phyloP scores from a whole-genome alignment of 2,888 invertebrate species.

The Acrobasis repandana region DNA sequence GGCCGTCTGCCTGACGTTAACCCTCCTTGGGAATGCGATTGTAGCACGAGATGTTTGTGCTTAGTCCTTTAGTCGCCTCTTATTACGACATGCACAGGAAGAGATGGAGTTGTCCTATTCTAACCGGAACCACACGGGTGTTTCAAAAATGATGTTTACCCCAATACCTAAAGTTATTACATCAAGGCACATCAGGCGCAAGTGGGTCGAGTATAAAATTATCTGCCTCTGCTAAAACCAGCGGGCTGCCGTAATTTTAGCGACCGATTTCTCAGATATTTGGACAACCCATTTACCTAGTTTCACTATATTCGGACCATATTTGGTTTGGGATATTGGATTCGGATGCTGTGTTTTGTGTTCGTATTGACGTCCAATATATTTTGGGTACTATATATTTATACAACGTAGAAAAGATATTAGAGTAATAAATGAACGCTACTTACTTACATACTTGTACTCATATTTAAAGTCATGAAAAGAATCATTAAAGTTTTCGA shows the following conservation, averaged over 20 bases:
- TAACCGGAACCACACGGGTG: no score
- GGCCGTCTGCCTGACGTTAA: no score
- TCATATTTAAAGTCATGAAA: no score
- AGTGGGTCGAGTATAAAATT: constrained; percentile 18
- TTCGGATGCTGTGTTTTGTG: background rate
- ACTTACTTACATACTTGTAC: no score
- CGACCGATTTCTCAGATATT: constrained; percentile 5
- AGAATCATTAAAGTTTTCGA: no score
- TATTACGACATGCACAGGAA: no score
- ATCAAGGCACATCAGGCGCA: background rate
- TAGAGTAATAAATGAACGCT: no score
- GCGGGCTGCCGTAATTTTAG: constrained; percentile 2
- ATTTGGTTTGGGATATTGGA: background rate
- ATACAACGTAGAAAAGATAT: no score
- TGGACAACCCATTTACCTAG: background rate
- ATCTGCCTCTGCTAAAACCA: constrained; percentile 1
- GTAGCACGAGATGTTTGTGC: no score
- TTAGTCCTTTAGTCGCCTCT: no score
- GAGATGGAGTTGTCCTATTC: no score
- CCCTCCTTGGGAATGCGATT: no score
- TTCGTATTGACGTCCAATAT: background rate
- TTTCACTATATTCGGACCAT: constrained; percentile 1
- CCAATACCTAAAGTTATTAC: background rate
- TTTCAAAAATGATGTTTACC: background rate
- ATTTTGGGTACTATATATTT: background rate